Conservation (phyloP, 2,888 invertebrate genomes). For the Drosophila neonasuta region DNA sequence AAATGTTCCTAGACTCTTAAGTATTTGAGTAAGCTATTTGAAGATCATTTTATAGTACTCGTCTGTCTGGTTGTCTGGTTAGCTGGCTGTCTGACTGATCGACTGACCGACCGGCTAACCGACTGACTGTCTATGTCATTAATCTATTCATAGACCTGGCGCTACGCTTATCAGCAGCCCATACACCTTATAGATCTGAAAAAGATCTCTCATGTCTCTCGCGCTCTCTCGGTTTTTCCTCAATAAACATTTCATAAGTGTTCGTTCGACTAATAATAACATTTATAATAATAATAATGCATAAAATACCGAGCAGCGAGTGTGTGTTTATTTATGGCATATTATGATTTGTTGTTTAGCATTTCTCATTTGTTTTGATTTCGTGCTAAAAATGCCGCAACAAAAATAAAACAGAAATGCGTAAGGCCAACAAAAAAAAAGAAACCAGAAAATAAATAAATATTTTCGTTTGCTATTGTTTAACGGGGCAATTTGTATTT, state of each 20-base stretch:
- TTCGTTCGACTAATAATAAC: slow-evolving; percentile 44
- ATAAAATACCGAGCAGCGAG: slow-evolving; percentile 50
- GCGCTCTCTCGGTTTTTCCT: slow-evolving; percentile 5
- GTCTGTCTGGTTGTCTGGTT: not conserved
- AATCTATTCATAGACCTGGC: slow-evolving; percentile 51
- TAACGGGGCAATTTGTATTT: slow-evolving; percentile 12
- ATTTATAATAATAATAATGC: slow-evolving; percentile 47
- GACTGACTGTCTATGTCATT: slow-evolving; percentile 23
- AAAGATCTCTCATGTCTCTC: not conserved
- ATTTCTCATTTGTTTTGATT: slow-evolving; percentile 55
- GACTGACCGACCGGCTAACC: slow-evolving; percentile 9
- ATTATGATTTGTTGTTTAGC: slow-evolving; percentile 58
- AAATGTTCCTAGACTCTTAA: slow-evolving; percentile 12
- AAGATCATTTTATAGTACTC: slow-evolving; percentile 30
- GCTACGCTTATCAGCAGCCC: slow-evolving; percentile 45
- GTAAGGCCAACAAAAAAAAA: not conserved
- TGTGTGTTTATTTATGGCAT: slow-evolving; percentile 69
- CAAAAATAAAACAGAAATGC: slow-evolving; percentile 42
- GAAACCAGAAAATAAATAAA: too few relatives aligned
- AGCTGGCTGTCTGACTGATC: slow-evolving; percentile 6
- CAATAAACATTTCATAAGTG: slow-evolving; percentile 13
- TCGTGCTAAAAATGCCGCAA: slow-evolving; percentile 55
- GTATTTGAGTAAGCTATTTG: slow-evolving; percentile 30
- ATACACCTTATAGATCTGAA: slow-evolving; percentile 36
- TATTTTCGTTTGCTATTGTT: slow-evolving; percentile 7